Evolutionary conservation across 2,113 vertebrate species (phyloP).

Genomic region (Ammodytes marinus): DNA sequence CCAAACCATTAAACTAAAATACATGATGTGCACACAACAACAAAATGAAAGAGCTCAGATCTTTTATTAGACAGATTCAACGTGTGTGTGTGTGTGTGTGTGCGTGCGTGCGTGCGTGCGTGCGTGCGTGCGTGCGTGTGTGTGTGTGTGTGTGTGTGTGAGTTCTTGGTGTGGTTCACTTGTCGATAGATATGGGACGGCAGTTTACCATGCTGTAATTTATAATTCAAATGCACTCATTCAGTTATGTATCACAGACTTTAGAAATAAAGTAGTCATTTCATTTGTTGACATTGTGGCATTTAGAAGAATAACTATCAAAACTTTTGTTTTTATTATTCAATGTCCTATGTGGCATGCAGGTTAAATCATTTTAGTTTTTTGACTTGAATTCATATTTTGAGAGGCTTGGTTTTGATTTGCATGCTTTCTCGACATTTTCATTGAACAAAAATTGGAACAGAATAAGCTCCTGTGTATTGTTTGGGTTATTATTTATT

Average conservation of each 20-base stretch:
- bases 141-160: too few species aligned
- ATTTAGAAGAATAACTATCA: neutral
- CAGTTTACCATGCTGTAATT: neutral
- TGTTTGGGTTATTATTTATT: neutral
- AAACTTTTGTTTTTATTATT: neutral
- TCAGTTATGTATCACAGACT: too few species aligned
- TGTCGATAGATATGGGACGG: neutral
- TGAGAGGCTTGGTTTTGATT: neutral
- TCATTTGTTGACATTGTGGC: neutral
- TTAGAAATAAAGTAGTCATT: neutral
- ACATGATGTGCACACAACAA: neutral
- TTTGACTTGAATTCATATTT: too few species aligned
- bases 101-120: too few species aligned
- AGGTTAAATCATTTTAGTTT: neutral
- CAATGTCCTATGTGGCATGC: neutral
- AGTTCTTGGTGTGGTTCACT: too few species aligned
- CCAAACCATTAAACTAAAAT: neutral
- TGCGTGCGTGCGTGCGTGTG: too few species aligned
- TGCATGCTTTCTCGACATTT: neutral
- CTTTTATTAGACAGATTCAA: neutral
- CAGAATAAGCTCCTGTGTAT: neutral
- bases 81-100: too few species aligned
- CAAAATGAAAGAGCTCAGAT: neutral
- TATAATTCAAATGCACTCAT: too few species aligned
- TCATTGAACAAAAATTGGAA: neutral